phyloP scores from a whole-genome alignment of 2,888 invertebrate species.

The Cryptophagus acutangulus region DNA sequence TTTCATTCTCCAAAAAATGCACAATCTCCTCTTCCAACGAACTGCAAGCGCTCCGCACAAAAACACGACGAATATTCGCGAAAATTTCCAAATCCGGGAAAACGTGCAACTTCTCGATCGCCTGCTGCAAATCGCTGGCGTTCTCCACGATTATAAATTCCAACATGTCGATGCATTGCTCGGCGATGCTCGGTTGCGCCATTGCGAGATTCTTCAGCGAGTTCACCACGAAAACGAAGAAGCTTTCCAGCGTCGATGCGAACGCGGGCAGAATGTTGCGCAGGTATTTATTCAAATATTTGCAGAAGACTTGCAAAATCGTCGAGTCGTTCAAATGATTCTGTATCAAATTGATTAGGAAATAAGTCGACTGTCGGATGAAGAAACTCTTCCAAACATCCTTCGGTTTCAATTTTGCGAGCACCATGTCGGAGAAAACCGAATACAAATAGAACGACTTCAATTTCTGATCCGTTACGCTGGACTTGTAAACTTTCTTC shows the following conservation, averaged over 20 bases:
- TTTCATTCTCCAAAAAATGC: constrained; percentile 49
- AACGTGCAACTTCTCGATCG: constrained; percentile 51
- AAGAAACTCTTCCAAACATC: constrained; percentile 50
- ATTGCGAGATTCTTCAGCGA: constrained; percentile 45
- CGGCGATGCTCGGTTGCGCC: constrained; percentile 23
- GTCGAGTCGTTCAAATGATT: constrained; percentile 36
- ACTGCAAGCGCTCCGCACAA: constrained; percentile 31
- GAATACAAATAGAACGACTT: constrained; percentile 55
- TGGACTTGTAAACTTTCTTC: constrained; percentile 53
- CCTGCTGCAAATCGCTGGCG: constrained; percentile 46
- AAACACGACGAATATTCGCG: constrained; percentile 37
- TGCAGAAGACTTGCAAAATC: constrained; percentile 37
- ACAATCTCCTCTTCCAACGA: constrained; percentile 48
- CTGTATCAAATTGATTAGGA: constrained; percentile 52
- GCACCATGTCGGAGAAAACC: constrained; percentile 47
- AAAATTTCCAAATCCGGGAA: constrained; percentile 49
- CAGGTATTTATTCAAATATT: constrained; percentile 50
- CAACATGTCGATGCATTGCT: constrained; percentile 47
- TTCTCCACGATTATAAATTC: constrained; percentile 54
- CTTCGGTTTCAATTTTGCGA: constrained; percentile 41
- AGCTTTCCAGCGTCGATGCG: constrained; percentile 46
- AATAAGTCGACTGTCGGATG: constrained; percentile 54
- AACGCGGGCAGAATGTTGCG: constrained; percentile 47
- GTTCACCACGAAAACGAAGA: constrained; percentile 53
- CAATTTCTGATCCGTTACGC: constrained; percentile 51